phyloP scores from a whole-genome alignment of 2,113 vertebrate genomes.

The Fulica atra region DNA sequence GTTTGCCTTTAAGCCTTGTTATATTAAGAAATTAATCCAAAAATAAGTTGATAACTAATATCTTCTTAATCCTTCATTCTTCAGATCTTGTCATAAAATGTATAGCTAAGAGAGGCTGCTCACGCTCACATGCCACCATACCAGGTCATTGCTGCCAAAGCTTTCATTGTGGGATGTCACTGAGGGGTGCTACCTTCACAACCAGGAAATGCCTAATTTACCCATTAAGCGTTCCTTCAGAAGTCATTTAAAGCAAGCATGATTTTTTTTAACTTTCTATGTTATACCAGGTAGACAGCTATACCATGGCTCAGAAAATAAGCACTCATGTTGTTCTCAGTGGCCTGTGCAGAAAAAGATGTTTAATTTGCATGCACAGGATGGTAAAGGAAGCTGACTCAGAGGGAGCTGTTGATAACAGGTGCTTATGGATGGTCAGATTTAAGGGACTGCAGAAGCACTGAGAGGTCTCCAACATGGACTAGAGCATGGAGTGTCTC shows the following conservation, averaged over 20 bases:
- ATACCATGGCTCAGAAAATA: not conserved
- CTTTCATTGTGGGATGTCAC: not conserved
- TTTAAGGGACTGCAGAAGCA: not conserved
- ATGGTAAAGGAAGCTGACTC: not conserved
- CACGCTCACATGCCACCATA: not conserved
- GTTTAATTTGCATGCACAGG: not conserved
- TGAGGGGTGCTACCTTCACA: slow-evolving; percentile 1
- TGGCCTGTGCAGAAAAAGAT: not conserved
- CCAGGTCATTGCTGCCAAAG: slow-evolving; percentile 1
- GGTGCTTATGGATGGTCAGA: not conserved
- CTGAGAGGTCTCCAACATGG: not conserved
- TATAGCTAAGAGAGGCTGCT: not conserved
- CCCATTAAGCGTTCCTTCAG: slow-evolving; percentile 10
- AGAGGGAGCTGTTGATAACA: not conserved
- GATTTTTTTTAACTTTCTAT: not conserved
- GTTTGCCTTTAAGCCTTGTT: not conserved
- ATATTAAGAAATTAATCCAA: not conserved
- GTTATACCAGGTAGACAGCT: slow-evolving; percentile 8
- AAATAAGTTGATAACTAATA: not conserved
- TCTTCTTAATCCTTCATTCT: not conserved
- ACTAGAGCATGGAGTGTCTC: not conserved
- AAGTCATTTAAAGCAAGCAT: not conserved
- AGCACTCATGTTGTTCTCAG: not conserved
- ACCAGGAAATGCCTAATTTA: slow-evolving; percentile 20
- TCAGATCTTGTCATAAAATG: not conserved